These are phyloP conservation scores for Laticauda laticaudata DNA, from an alignment of 2,113 vertebrate species.

Conservation along the genomic window DNA sequence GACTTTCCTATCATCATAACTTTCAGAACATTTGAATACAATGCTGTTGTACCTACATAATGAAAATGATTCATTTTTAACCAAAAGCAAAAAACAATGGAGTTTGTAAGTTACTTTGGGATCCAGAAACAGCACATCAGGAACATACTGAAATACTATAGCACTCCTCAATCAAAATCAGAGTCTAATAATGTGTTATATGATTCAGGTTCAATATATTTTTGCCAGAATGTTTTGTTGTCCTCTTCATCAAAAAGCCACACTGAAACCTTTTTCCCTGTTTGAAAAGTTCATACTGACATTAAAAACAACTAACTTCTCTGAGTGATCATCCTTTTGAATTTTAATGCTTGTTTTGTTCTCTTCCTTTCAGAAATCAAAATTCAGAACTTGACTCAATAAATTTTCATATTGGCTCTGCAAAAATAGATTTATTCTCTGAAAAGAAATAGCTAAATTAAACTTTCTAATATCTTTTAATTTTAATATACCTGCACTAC, in stretches of 20 bases:
- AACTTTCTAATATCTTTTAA: no score
- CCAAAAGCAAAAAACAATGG: constrained; percentile 22
- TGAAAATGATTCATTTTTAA: background rate
- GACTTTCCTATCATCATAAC: constrained; percentile 36
- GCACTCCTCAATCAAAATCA: background rate
- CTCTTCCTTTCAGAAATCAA: background rate
- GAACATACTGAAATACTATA: background rate
- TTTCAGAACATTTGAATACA: constrained; percentile 34
- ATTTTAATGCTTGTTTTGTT: background rate
- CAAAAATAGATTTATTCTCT: background rate
- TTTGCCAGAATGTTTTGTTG: background rate
- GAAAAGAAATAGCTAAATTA: background rate
- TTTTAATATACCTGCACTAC: background rate
- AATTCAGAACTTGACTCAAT: background rate
- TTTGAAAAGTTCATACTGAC: background rate
- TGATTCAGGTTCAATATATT: background rate
- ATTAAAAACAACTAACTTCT: background rate
- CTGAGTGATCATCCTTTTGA: background rate
- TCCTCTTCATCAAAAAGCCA: background rate
- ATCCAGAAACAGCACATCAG: background rate
- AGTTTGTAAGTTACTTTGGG: background rate
- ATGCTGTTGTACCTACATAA: background rate
- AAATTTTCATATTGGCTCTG: background rate
- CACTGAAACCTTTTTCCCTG: background rate
- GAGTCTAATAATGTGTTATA: background rate